Evolutionary conservation across 1,140 invertebrate genomes (phyloP), one percentile per base, ranked within the genome.

Genomic region (Hyles euphorbiae): DNA sequence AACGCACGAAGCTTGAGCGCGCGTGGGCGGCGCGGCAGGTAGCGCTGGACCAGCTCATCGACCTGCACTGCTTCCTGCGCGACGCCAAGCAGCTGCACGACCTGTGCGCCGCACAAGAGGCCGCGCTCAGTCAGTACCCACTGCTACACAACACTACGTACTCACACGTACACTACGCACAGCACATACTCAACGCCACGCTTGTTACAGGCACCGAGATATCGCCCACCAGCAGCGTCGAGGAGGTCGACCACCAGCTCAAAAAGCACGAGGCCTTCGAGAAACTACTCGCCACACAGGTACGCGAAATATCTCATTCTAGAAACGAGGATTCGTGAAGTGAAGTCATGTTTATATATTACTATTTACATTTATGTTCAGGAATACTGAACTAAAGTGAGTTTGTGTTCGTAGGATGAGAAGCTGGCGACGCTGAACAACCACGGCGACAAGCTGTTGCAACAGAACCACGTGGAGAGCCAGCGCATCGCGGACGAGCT

Each of bases 41-140:
- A 3, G 94, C 96, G 70, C 89, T 99, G 32, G 96, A 98, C 83
- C 98, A 99, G 82, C 90, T 98, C 49, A 97, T 98, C 62, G 97
- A 99, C 81, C 89, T 98, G 56, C 97, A 99, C 78, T 96, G 97
- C 77, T 99, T 99, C 92, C 88, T 98, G 49, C 91, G 98, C 36
- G 98, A 99, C 89, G 96, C 96, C 9, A 97, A 98, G 78, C 96
- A 98, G 83, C 91, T 99, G 32, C 95, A 99, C 72, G 95, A 96
- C 65, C 91, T 97, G 3, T 97, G 96, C 60, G 93, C 93, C 34
- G 92, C 95, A 5, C 98, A 99, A 85, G 97, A 98, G 89, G 96
- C 94, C 0, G 92, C 94, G 0, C 76, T 93, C 5, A 72, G 90
- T 89, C 60, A 77, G 74, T 77, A 55, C n/a, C 34, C 44, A 45